Evolutionary conservation across 2,797 vertebrate genomes (phyloP), one percentile per base, ranked within the genome.

Genomic region (Psittacula derbiana): DNA sequence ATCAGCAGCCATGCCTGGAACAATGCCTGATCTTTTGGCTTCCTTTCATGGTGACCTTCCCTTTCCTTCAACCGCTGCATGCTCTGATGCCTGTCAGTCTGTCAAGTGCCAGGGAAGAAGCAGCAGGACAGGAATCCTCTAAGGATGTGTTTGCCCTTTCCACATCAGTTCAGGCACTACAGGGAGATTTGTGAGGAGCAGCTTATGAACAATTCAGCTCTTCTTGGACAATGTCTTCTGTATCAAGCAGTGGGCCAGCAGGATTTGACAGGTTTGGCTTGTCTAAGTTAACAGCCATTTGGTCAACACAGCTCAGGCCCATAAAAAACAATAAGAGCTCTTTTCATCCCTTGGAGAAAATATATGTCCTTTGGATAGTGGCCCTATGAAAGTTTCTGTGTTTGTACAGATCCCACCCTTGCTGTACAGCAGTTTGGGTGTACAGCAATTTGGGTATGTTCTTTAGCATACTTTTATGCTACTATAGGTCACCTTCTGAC

Each of bases 1-100:
- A 85, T 92, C 85, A 92, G 82, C 88, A 90, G 86, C 81, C 44
- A 0, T 93, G 94, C 62, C 80, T 97, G 96, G 93, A 97, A 90
- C 79, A 58, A 70, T 0, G 71, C 87, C 78, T 86, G 65, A 84
- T 93, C 75, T 89, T 91, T 88, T 95, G 94, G 88, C 92, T 90
- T 92, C 60, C 53, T 96, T 87, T 75, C 16, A 4, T 72, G 55
- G 46, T 86, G 89, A 96, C 70, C 69, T 94, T 93, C 78, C 95
- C 74, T 76, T 92, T 91, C 6, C 0, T 41, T 93, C 62, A 74
- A 52, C 1, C 6, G 2, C 70, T 89, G 69, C n/a, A 19, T 38
- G 27, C 57, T 89, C 76, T 81, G 72, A 66, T 84, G 61, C 66
- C 66, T 13, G 1, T 41, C 38, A 69, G 40, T 69, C 50, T 82